Evolutionary conservation across 2,888 invertebrate genomes (phyloP).

Genomic region (Lagria hirta): DNA sequence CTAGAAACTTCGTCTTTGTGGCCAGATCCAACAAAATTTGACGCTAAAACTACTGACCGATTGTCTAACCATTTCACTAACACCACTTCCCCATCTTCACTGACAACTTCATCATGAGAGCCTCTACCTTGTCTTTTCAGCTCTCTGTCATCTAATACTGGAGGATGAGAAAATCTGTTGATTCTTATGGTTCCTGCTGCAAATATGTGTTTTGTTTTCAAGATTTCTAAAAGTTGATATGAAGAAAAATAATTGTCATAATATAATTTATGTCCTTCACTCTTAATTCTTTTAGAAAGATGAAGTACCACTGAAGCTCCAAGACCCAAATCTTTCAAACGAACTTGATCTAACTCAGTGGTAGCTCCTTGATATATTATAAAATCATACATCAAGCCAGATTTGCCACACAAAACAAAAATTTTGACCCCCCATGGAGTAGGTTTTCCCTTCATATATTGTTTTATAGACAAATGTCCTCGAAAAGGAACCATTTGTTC

Average conservation of each 20-base stretch:
- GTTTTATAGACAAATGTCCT: slow-evolving; percentile 17
- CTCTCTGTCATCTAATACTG: slow-evolving; percentile 5
- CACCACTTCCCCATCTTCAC: slow-evolving; percentile 21
- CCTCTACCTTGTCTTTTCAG: slow-evolving; percentile 26
- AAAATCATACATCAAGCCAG: slow-evolving; percentile 12
- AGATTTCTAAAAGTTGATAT: slow-evolving; percentile 22
- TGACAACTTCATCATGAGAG: slow-evolving; percentile 24
- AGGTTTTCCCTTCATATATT: slow-evolving; percentile 23
- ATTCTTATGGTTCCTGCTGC: slow-evolving; percentile 16
- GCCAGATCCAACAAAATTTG: slow-evolving; percentile 11
- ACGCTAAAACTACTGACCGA: slow-evolving; percentile 30
- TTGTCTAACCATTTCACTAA: slow-evolving; percentile 28
- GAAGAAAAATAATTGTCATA: slow-evolving; percentile 35
- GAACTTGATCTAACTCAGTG: slow-evolving; percentile 1
- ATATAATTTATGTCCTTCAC: slow-evolving; percentile 22
- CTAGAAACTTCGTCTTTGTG: background rate
- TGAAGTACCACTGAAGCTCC: slow-evolving; percentile 25
- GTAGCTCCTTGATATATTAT: slow-evolving; percentile 20
- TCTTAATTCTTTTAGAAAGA: slow-evolving; percentile 21
- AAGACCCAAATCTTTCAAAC: background rate
- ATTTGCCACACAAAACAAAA: slow-evolving; percentile 15
- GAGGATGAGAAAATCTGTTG: slow-evolving; percentile 12
- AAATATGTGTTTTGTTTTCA: slow-evolving; percentile 6
- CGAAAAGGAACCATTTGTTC: slow-evolving; percentile 22
- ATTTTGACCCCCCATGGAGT: slow-evolving; percentile 8